Conservation (phyloP, 2,797 vertebrate genomes). For the Delichon dasypus region DNA sequence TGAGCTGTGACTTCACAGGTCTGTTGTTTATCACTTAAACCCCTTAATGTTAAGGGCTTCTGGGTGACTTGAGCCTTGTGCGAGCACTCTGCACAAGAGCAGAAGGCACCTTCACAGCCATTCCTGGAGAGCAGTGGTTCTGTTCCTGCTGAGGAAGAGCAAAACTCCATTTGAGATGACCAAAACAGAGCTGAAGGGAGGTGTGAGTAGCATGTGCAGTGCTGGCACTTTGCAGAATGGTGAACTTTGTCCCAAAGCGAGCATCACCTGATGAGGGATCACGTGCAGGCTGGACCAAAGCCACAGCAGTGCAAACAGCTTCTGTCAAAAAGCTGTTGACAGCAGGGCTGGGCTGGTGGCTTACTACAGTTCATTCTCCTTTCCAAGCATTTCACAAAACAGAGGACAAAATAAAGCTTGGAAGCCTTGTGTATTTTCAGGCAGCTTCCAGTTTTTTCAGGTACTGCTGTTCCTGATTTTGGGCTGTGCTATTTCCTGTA, state of each 20-base stretch:
- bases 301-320: constrained; percentile 1
- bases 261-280: constrained; percentile 44
- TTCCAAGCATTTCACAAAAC: not conserved
- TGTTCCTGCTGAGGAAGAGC: not conserved
- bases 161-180: not conserved
- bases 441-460: constrained; percentile 30
- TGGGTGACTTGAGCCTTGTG: not conserved
- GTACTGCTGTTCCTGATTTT: not conserved
- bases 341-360: not conserved
- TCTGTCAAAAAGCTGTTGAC: constrained; percentile 53
- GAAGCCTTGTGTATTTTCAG: not conserved
- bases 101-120: not conserved
- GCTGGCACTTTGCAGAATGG: not conserved
- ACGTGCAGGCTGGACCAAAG: constrained; percentile 24
- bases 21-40: constrained; percentile 24
- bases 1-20: constrained; percentile 15
- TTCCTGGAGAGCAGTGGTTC: not conserved
- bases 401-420: not conserved
- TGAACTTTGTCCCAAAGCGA: not conserved
- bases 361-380: not conserved
- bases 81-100: not conserved
- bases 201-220: not conserved
- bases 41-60: constrained; percentile 28
- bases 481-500: not conserved
- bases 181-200: not conserved